A percentile compares a stretch with the other conserved stretches of the same genome.
phyloP scores from a whole-genome alignment of 2,888 invertebrate species.

The Actias luna region DNA sequence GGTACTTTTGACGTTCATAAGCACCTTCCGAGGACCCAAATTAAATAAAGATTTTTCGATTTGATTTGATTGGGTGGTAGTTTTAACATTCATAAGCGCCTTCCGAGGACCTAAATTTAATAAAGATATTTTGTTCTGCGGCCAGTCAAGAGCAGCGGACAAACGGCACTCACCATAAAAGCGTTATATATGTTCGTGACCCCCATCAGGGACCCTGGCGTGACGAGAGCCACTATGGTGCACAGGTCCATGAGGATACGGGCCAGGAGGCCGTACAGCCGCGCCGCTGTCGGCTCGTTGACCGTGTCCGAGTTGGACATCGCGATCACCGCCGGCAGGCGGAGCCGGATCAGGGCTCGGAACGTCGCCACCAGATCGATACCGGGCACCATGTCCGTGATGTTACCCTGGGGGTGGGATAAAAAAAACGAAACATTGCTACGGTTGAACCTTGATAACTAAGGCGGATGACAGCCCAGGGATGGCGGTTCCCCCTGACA shows the following conservation, averaged over 20 bases:
- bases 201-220: constrained; percentile 43
- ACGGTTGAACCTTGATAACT: too few species aligned
- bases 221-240: constrained; percentile 45
- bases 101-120: too few species aligned
- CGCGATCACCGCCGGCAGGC: constrained; percentile 51
- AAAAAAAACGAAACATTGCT: background rate
- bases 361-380: constrained; percentile 43
- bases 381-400: constrained; percentile 39
- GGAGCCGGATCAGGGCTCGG: constrained; percentile 43
- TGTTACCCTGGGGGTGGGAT: constrained; percentile 27
- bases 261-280: constrained; percentile 51
- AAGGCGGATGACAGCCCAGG: too few species aligned
- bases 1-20: too few species aligned
- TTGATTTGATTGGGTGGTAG: too few species aligned
- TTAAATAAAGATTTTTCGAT: too few species aligned
- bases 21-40: too few species aligned
- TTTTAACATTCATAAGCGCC: too few species aligned
- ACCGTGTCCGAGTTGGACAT: constrained; percentile 35
- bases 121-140: too few species aligned
- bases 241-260: constrained; percentile 55
- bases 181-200: constrained; percentile 38
- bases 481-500: too few species aligned
- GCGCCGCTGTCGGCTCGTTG: constrained; percentile 37
- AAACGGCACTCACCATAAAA: constrained; percentile 43
- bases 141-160: too few species aligned